A percentile compares a stretch with the other conserved stretches of the same genome.
Evolutionary conservation across 2,888 invertebrate species (phyloP).

Genomic region (Synanthedon vespiformis): DNA sequence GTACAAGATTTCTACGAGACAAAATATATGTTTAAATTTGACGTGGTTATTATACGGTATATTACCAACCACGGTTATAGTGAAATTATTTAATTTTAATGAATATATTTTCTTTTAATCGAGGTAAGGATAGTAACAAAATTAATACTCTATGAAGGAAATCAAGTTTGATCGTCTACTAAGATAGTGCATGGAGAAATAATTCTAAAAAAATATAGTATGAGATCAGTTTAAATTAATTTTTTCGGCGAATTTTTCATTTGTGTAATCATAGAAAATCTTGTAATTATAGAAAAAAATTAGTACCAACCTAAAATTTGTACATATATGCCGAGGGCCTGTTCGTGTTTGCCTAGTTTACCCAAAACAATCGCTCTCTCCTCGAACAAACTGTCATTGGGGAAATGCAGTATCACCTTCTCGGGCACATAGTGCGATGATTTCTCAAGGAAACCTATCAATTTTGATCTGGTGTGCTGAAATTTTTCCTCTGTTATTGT

Average conservation of each 20-base stretch:
- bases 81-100: no score
- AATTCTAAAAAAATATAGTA: no score
- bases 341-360: constrained; percentile 89
- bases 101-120: no score
- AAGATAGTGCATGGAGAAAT: no score
- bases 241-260: background rate
- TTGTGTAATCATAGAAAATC: background rate
- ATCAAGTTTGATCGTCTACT: no score
- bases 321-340: constrained; percentile 92
- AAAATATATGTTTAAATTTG: no score
- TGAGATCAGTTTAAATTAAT: background rate
- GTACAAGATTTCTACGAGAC: no score
- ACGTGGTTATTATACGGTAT: no score
- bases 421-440: constrained; percentile 89
- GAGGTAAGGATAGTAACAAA: no score
- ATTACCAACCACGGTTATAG: no score
- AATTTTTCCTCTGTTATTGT: constrained; percentile 44
- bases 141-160: no score
- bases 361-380: constrained; percentile 96
- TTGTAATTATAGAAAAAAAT: background rate
- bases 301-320: constrained; percentile 75
- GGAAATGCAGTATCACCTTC: constrained; percentile 87
- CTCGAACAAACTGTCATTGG: constrained; percentile 85
- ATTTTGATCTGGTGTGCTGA: constrained; percentile 59
- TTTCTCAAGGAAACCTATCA: constrained; percentile 83